Conservation (phyloP, 37 sponge, comb jelly and placozoan species). For the Hexactinellida sp. region DNA sequence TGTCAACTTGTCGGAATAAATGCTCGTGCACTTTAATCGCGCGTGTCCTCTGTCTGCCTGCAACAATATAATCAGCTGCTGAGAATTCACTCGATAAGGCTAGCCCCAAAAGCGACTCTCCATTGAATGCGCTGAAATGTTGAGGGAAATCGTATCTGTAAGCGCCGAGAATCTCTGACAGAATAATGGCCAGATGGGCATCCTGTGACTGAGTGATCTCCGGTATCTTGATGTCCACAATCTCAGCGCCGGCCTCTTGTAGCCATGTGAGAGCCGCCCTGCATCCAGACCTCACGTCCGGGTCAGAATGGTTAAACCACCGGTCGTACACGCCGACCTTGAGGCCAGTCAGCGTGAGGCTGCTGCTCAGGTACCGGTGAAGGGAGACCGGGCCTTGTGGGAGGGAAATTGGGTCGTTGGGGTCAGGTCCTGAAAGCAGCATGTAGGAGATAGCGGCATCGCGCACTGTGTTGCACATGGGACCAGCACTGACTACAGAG, state of each 20-base stretch:
- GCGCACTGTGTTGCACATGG: constrained; percentile 33
- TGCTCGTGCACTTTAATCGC: constrained; percentile 26
- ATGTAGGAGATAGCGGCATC: constrained; percentile 39
- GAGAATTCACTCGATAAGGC: neutral
- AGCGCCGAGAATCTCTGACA: constrained; percentile 32
- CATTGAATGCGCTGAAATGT: constrained; percentile 39
- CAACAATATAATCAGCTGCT: constrained; percentile 32
- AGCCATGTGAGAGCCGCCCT: constrained; percentile 27
- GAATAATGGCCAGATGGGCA: constrained; percentile 40
- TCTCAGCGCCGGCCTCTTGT: constrained; percentile 36
- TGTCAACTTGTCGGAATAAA: constrained; percentile 19
- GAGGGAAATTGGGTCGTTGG: neutral
- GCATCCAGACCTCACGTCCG: constrained; percentile 31
- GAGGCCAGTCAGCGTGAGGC: constrained; percentile 24
- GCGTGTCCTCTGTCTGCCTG: constrained; percentile 41
- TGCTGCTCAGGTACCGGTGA: constrained; percentile 15
- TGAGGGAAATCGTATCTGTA: constrained; percentile 28
- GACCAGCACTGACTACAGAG: constrained; percentile 42
- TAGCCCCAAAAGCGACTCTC: constrained; percentile 35
- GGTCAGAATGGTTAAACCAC: constrained; percentile 39
- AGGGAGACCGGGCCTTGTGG: constrained; percentile 1
- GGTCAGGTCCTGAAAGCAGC: constrained; percentile 15
- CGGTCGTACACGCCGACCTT: constrained; percentile 42
- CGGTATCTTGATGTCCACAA: constrained; percentile 50
- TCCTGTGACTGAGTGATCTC: constrained; percentile 53